Evolutionary conservation across 2,888 invertebrate species (phyloP), one percentile per base, ranked within the genome.

Genomic region (Auanema freiburgensis): DNA sequence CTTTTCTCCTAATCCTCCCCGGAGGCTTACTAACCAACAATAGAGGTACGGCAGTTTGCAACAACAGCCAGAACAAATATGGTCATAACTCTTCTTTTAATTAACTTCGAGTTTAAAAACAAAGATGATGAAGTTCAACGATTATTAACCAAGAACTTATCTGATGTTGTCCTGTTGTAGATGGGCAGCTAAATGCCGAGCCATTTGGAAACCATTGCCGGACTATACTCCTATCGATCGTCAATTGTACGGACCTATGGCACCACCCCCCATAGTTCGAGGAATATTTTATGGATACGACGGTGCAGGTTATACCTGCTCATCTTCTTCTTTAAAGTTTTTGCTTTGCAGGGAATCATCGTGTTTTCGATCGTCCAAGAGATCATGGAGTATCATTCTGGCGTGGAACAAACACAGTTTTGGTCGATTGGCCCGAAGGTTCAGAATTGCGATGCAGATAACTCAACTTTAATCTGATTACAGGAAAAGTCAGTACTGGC

Each of bases 281-380:
- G 79, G 79, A n/a, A 72, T 74, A 1, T 79, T 77, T 65, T 78
- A 78, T 58, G 79, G 78, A 33, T 79, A 79, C 53, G 78, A 79
- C 50, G 71, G 69, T 33, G 49, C 73, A n/a, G 76, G 78, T 74
- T 12, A 23, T 11, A 11, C 11, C 11, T 50, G 50, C 21, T 52
- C 52, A 21, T n/a, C n/a, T n/a, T n/a, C n/a, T n/a, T n/a, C n/a
- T n/a, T n/a, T n/a, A n/a, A n/a, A 52, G 5, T 55, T 12, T 67
- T 75, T 16, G 65, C n/a, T n/a, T n/a, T n/a, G n/a, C n/a, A 77
- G 78, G 68, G 12, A 74, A 69, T 5, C 72, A 72, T 43, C 51
- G 66, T 10, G 75, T 76, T 2, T 79, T 76, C 65, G 74, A 78
- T 54, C 66, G 68, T n/a, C 77, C 78, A 1, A 57, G 78, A 3